Conservation (phyloP, 2,797 vertebrate genomes). For the Diplodus puntazzo region DNA sequence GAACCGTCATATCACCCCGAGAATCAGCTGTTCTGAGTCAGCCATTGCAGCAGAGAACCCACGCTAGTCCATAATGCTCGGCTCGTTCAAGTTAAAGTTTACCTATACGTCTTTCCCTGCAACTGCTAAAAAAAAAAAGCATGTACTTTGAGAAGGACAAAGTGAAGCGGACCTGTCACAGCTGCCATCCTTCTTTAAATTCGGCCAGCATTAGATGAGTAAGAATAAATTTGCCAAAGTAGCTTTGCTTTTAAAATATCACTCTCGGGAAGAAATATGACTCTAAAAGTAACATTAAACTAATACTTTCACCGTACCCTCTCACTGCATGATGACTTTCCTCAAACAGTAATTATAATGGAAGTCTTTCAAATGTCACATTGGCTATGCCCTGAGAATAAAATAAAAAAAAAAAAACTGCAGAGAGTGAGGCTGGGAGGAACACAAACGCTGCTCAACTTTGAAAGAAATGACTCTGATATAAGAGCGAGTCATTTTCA, state of each 20-base stretch:
- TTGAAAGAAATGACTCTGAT: slow-evolving; percentile 25
- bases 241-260: slow-evolving; percentile 43
- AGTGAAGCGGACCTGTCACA: slow-evolving; percentile 26
- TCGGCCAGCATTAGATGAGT: slow-evolving; percentile 30
- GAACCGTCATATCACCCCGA: neutral
- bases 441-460: neutral
- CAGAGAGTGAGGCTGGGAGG: slow-evolving; percentile 10
- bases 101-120: neutral
- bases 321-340: slow-evolving; percentile 34
- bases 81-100: neutral
- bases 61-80: neutral
- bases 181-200: slow-evolving; percentile 27
- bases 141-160: slow-evolving; percentile 13
- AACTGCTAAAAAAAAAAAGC: neutral
- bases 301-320: slow-evolving; percentile 41
- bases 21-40: neutral
- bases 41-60: neutral
- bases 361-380: slow-evolving; percentile 57
- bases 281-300: slow-evolving; percentile 44
- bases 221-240: slow-evolving; percentile 39
- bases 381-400: slow-evolving; percentile 15
- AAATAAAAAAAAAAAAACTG: neutral
- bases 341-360: slow-evolving; percentile 51
- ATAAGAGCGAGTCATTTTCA: slow-evolving; percentile 17
- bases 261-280: slow-evolving; percentile 34